Base-by-base conservation (phyloP, 2,888 invertebrate species). In the Lasioglossum zephyrum region DNA sequence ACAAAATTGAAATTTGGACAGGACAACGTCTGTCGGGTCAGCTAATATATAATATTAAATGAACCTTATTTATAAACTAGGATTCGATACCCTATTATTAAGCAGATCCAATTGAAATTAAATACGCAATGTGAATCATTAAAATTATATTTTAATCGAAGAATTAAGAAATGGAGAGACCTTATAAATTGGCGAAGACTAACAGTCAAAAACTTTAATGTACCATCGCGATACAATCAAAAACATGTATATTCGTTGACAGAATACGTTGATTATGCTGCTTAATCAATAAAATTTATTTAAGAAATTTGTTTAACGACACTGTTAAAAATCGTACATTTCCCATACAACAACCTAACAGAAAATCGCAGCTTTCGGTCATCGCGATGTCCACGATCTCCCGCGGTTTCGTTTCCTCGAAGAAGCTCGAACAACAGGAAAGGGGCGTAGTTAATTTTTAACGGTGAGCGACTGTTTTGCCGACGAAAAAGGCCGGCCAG, bases 401-500 rank as follows among this genome's bases (percentile, higher is more conserved):
- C 18, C 6, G 36, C 72, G 44, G 44, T 11, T 66, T 73, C 36
- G 73, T 69, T 18, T 39, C 8, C 36, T n/a, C 26, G 60, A 36
- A 44, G 36, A 60, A 41, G n/a, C 36, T 11, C 13, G 31, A 49
- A 26, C 70, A 72, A 72, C 60, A 79, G 63, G 47, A 73, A 73
- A 76, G 49, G 41, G 47, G 57, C 53, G 84, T 66, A 57, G 79
- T 84, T 85, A 84, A 85, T 85, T 85, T 85, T 84, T 74, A 77
- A 79, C 73, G 57, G 26, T 63, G 41, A 22, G 79, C 79, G 84
- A 74, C 70, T 53, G 84, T 73, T 73, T 66, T 73, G 9, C 18
- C 39, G 57, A 41, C 66, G 66, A 36, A 44, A 36, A 77, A 77
- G 74, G 66, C 36, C 70, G 63, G 77, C 57, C 86, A 72, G 79